Conservation (phyloP, 2,797 vertebrate genomes). For the Mormyrops boulengeri region DNA sequence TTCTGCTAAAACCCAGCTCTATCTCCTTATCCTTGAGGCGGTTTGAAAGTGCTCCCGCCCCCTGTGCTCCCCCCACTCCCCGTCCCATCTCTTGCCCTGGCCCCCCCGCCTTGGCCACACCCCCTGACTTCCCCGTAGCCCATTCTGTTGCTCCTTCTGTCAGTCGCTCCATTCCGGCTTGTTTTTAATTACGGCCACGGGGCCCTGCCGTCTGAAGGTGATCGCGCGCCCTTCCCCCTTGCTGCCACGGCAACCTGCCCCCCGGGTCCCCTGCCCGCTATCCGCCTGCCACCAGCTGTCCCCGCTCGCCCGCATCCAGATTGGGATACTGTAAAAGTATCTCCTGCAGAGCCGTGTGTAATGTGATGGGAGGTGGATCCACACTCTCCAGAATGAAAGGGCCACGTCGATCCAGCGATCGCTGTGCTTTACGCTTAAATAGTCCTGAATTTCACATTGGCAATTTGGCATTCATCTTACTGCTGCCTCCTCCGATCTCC, state of each 20-base stretch:
- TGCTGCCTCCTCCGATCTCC: not conserved
- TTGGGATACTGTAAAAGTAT: conserved; percentile 71
- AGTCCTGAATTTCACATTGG: not conserved
- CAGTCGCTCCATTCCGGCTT: not conserved
- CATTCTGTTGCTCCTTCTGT: not conserved
- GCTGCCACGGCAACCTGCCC: not conserved
- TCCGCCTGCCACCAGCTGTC: conserved; percentile 53
- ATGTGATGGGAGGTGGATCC: not conserved
- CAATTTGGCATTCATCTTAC: not conserved
- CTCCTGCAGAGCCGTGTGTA: conserved; percentile 23
- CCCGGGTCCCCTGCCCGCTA: not conserved
- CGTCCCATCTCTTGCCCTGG: not conserved
- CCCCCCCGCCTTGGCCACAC: not conserved
- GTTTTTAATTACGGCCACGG: conserved; percentile 16
- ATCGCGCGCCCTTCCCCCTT: not conserved
- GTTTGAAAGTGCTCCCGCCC: not conserved
- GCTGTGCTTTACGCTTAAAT: not conserved
- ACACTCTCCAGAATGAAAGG: not conserved
- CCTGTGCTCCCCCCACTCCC: not conserved
- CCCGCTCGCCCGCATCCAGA: conserved; percentile 47
- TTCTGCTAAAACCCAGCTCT: not conserved
- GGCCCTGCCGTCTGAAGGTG: not conserved
- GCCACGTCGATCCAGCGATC: not conserved
- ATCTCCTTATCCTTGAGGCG: not conserved
- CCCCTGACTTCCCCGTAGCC: not conserved